Evolutionary conservation across 2,888 invertebrate species (phyloP).

Genomic region (Plebejus argus): DNA sequence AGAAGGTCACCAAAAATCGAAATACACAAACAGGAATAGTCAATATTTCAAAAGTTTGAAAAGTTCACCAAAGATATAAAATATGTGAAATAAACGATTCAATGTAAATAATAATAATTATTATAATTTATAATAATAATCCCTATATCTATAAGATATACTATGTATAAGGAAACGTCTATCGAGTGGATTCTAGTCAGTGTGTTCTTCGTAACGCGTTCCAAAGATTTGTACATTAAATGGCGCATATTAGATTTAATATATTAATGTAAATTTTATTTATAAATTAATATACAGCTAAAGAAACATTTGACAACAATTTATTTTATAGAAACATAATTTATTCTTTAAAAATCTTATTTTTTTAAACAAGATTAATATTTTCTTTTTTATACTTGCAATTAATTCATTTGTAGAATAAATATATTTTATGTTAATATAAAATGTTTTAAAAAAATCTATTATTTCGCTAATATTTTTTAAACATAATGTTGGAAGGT

Average conservation of each 20-base stretch:
- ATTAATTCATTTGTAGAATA: too few relatives aligned
- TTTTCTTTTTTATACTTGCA: too few relatives aligned
- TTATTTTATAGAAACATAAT: background rate
- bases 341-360: slow-evolving; percentile 30
- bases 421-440: too few relatives aligned
- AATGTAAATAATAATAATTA: slow-evolving; percentile 36
- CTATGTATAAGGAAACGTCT: slow-evolving; percentile 43
- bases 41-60: background rate
- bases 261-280: slow-evolving; percentile 36
- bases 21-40: too few relatives aligned
- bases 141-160: slow-evolving; percentile 40
- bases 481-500: too few relatives aligned
- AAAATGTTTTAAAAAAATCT: too few relatives aligned
- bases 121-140: background rate
- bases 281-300: background rate
- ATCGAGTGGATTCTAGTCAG: slow-evolving; percentile 78
- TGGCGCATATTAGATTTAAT: slow-evolving; percentile 54
- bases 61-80: background rate
- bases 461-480: too few relatives aligned
- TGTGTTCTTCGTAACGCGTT: slow-evolving; percentile 77
- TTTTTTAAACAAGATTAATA: background rate
- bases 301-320: background rate
- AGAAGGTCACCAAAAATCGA: too few relatives aligned
- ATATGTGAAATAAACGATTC: slow-evolving; percentile 35
- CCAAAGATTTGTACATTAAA: slow-evolving; percentile 75